Conservation (phyloP, 2,888 invertebrate genomes). For the Callinectes sapidus region DNA sequence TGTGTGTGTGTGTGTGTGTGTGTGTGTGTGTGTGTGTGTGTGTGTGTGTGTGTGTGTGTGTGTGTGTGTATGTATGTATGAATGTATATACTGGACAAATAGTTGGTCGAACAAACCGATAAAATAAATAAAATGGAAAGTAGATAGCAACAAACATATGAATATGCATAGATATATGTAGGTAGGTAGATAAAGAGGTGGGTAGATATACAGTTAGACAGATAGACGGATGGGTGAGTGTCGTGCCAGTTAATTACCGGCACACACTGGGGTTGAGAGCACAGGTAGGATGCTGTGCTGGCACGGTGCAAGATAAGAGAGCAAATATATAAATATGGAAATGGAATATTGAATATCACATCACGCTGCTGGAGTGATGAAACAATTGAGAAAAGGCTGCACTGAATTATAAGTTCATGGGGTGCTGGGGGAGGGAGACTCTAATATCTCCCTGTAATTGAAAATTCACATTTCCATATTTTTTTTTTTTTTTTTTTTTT, state of each 20-base stretch:
- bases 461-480: neutral
- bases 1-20: too few relatives aligned
- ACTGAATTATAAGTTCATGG: slow-evolving; percentile 3
- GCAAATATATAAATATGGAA: slow-evolving; percentile 16
- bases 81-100: too few relatives aligned
- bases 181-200: neutral
- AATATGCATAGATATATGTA: neutral
- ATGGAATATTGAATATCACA: slow-evolving; percentile 12
- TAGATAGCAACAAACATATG: neutral
- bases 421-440: neutral
- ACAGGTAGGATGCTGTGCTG: neutral
- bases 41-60: neutral
- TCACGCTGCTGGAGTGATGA: slow-evolving; percentile 6
- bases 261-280: neutral
- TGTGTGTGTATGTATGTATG: too few relatives aligned
- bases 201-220: neutral
- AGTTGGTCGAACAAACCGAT: too few relatives aligned
- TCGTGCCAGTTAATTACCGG: slow-evolving; percentile 6
- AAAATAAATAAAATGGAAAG: neutral
- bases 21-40: too few relatives aligned
- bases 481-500: slow-evolving; percentile 14
- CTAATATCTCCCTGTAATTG: neutral
- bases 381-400: slow-evolving; percentile 8
- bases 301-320: slow-evolving; percentile 5
- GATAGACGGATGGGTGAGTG: slow-evolving; percentile 8